Conservation (phyloP, 2,113 vertebrate genomes). For the Podarcis cretensis region DNA sequence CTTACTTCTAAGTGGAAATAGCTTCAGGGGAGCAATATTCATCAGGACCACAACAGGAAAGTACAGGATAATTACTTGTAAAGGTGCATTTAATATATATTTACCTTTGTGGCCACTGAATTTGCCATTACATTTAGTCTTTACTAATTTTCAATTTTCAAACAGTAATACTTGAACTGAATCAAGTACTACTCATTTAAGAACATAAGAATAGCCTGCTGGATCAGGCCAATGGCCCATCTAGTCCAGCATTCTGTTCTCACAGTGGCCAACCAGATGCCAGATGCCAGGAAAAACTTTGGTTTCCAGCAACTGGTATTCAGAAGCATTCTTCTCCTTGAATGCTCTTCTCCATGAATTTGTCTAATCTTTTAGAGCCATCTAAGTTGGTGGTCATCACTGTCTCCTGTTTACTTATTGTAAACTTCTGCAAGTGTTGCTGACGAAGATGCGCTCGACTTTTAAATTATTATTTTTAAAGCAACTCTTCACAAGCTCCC, state of each 20-base stretch:
- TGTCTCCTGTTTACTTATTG: not conserved
- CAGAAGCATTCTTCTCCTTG: too few species aligned
- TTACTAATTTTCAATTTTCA: not conserved
- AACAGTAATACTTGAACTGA: not conserved
- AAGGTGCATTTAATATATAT: not conserved
- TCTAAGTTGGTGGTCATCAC: too few species aligned
- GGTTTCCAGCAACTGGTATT: too few species aligned
- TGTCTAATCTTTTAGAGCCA: too few species aligned
- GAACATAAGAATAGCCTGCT: too few species aligned
- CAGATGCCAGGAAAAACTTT: too few species aligned
- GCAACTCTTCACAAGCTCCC: not conserved
- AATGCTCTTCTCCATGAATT: too few species aligned
- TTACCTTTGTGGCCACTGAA: not conserved
- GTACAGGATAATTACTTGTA: not conserved
- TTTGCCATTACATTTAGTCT: not conserved
- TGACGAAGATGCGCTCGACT: not conserved
- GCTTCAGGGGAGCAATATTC: not conserved
- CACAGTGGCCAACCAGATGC: too few species aligned
- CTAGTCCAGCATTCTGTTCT: too few species aligned
- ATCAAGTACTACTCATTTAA: not conserved
- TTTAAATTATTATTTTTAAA: not conserved
- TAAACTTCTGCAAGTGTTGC: not conserved
- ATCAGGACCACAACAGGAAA: not conserved
- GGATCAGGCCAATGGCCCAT: too few species aligned
- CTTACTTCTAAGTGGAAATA: not conserved